Base-by-base conservation (phyloP, 2,888 invertebrate genomes). In the Drosophila pegasa region DNA sequence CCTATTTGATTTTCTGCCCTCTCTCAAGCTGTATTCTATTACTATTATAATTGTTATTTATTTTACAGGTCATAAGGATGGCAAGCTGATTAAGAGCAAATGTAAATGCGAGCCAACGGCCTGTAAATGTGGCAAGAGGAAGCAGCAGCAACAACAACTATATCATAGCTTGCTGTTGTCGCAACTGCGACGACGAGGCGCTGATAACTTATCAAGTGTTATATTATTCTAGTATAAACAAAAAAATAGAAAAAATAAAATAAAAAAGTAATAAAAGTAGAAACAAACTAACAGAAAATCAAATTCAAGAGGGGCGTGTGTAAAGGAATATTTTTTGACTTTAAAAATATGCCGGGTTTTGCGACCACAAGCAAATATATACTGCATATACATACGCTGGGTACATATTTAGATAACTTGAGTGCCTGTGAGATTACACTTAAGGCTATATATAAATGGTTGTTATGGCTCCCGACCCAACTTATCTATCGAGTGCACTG, bases 31-130 rank as follows among this genome's bases (percentile, higher is more conserved):
- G 25, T 8, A 54, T 29, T 6, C 3, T 14, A 41, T 40, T 4
- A 18, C 29, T 52, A 48, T 48, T 14, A 31, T 43, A 25, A 16
- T 3, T 71, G 3, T 31, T 29, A 18, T 51, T 65, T 61, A 58
- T 43, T 59, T 78, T 72, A 48, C 72, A 82, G 83, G 60, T 47
- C 62, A 56, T 43, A 72, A 72, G 57, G 72, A 82, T 58, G 69
- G 31, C 25, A 87, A 71, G 37, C 56, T 76, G 45, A 62, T 55
- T 40, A 82, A 59, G 58, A 60, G 25, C 54, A 73, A 65, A 40
- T 91, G 90, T 60, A 91, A 87, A 74, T 91, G 91, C 68, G 80
- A 83, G 18, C 87, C 90, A 27, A 72, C 71, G 20, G 74, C 74
- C 33, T 91, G 91, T 65, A 90, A 88, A 60, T 91, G 91, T 63